These are phyloP conservation scores for Ecdyonurus torrentis DNA, from an alignment of 2,888 invertebrate genomes.

Conservation along the genomic window DNA sequence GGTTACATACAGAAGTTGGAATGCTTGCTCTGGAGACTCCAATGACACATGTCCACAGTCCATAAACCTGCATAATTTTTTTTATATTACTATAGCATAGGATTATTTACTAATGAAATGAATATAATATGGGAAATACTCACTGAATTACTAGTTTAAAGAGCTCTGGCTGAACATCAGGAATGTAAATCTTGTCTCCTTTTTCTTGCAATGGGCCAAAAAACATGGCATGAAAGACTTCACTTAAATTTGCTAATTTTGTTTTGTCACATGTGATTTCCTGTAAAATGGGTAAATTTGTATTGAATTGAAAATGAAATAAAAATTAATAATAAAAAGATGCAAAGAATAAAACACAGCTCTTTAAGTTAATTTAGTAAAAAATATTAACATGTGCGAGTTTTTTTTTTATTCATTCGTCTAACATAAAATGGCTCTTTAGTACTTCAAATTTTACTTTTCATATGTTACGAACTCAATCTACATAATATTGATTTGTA, in stretches of 20 bases:
- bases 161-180: not conserved
- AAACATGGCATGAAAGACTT: not conserved
- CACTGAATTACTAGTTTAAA: not conserved
- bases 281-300: too few relatives aligned
- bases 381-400: too few relatives aligned
- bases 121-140: not conserved
- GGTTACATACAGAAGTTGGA: not conserved
- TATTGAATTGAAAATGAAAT: not conserved
- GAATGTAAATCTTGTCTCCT: not conserved
- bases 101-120: not conserved
- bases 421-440: too few relatives aligned
- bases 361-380: too few relatives aligned
- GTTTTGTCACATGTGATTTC: not conserved
- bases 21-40: not conserved
- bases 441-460: too few relatives aligned
- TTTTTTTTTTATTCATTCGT: too few relatives aligned
- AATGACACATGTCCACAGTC: not conserved
- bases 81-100: too few relatives aligned
- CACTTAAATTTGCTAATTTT: not conserved
- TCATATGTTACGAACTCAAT: too few relatives aligned
- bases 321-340: not conserved
- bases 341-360: not conserved
- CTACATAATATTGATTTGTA: too few relatives aligned
- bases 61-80: not conserved
- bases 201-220: not conserved